Percentiles rank a stretch among this genome's conserved stretches.
Evolutionary conservation across 2,113 vertebrate genomes (phyloP).

Genomic region (Euleptes europaea): DNA sequence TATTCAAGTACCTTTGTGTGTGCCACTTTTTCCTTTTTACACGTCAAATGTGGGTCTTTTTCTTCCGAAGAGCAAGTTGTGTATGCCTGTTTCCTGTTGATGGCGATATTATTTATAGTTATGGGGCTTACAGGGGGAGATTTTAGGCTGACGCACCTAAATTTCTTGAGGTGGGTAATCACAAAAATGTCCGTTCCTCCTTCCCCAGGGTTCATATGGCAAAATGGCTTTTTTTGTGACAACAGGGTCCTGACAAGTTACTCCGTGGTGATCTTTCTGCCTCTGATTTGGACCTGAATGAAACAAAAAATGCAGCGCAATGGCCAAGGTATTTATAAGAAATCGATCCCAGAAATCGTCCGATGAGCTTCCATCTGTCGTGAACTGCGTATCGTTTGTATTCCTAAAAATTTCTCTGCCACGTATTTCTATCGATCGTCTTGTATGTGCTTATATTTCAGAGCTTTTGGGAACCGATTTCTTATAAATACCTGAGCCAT

Average conservation of each 20-base stretch:
- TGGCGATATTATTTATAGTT: not conserved
- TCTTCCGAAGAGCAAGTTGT: not conserved
- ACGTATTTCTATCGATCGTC: no score
- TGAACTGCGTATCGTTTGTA: no score
- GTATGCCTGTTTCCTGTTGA: not conserved
- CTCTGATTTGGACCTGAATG: not conserved
- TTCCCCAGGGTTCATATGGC: not conserved
- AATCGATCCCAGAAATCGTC: no score
- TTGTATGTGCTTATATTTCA: no score
- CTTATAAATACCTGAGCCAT: no score
- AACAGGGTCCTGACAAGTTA: not conserved
- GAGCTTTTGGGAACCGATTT: no score
- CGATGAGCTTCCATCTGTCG: no score
- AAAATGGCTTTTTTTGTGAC: not conserved
- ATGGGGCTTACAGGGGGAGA: not conserved
- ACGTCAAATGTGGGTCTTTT: not conserved
- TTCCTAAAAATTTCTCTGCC: no score
- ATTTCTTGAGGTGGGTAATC: no score
- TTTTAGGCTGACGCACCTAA: not conserved
- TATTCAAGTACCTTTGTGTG: not conserved
- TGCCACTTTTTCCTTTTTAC: not conserved
- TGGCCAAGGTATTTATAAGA: no score
- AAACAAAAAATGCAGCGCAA: no score
- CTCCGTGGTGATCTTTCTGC: no score
- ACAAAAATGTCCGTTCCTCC: not conserved